Evolutionary conservation across 2,797 vertebrate species (phyloP), one percentile per base, ranked within the genome.

Genomic region (Florisuga fusca): DNA sequence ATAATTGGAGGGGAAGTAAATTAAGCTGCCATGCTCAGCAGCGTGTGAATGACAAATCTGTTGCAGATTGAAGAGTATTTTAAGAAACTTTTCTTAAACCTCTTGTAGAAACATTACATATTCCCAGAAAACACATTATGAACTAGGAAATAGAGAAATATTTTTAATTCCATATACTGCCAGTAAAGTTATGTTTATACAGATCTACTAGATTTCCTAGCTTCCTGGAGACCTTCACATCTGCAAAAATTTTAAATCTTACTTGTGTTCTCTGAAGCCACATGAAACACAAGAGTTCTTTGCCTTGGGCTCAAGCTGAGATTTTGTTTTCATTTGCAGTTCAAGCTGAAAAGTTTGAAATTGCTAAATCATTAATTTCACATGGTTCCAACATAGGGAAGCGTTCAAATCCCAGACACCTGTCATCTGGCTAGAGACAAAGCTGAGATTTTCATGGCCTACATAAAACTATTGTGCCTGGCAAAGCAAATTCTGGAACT

Each of bases 21-120:
- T 93, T 96, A 95, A 92, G 74, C 74, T 73, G 96, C 8, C 4
- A 3, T 91, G 92, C 63, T 97, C 96, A 95, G 71, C 90, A 88
- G 78, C 34, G 67, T 69, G 68, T 92, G 86, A 97, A 95, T 94
- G 94, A 97, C 80, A 97, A 96, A 96, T 91, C 80, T 96, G 53
- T 88, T 95, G 71, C 91, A 79, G 89, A 94, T 89, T 90, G 48
- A 72, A 91, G 51, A 82, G 26, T 92, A 94, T 97, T 97, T 97
- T 92, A 94, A 94, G 71, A 97, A 95, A 95, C 27, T 78, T 6
- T 93, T 96, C 96, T 94, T 89, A 96, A 92, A 83, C 38, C 67
- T 85, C 73, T 95, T 96, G 71, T 54, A 89, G 68, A 75, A 97
- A 95, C 97, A 96, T 87, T 96, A 74, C 72, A 77, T 95, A 81